Conservation (phyloP, 2,113 vertebrate genomes). For the Podiceps cristatus region DNA sequence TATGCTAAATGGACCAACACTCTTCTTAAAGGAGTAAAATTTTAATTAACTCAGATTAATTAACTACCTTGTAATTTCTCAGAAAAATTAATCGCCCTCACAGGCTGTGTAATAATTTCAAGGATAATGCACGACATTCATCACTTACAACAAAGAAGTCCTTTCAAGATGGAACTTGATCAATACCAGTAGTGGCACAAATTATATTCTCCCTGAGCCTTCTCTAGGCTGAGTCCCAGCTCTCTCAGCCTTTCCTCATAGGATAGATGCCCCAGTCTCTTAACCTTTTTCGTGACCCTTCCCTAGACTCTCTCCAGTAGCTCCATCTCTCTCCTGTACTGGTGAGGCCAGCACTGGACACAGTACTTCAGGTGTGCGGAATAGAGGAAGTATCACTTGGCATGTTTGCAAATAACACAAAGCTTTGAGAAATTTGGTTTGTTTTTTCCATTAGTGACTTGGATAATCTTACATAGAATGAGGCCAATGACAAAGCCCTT, state of each 20-base stretch:
- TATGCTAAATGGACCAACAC: not conserved
- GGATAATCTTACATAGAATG: not conserved
- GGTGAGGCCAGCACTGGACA: not conserved
- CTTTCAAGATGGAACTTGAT: not conserved
- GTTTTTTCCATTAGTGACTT: not conserved
- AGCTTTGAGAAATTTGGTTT: not conserved
- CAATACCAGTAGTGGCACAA: not conserved
- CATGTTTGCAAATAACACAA: not conserved
- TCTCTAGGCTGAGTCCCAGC: not conserved
- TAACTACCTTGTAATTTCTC: constrained; percentile 1
- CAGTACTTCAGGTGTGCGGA: not conserved
- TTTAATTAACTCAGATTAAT: constrained; percentile 47
- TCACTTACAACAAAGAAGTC: not conserved
- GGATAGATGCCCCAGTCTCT: not conserved
- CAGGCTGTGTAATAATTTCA: not conserved
- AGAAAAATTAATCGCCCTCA: not conserved
- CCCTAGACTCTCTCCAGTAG: not conserved
- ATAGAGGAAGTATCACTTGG: too few relatives aligned
- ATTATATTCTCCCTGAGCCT: not conserved
- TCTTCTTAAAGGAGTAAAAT: not conserved
- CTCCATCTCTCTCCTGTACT: not conserved
- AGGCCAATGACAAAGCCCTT: not conserved
- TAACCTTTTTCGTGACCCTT: not conserved
- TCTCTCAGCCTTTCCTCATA: not conserved
- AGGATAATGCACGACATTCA: not conserved